A percentile compares a stretch with the other conserved stretches of the same genome.
Conservation (phyloP, 2,797 vertebrate genomes). For the Helostoma temminkii region DNA sequence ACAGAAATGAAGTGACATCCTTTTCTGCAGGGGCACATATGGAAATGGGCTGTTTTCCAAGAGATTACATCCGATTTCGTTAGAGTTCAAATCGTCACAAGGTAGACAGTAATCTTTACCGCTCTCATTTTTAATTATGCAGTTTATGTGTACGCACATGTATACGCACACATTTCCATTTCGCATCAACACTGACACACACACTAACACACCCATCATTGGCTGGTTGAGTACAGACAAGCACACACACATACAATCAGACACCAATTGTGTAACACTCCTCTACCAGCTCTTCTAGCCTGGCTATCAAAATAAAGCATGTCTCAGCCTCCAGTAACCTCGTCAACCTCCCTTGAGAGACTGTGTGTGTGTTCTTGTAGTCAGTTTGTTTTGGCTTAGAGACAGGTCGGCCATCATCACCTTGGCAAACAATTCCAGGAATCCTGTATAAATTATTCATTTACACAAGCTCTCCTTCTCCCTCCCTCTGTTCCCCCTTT, state of each 20-base stretch:
- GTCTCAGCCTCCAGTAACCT: constrained; percentile 74
- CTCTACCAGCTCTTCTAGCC: constrained; percentile 44
- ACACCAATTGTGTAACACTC: constrained; percentile 55
- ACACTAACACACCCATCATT: constrained; percentile 7
- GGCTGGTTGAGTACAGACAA: constrained; percentile 24
- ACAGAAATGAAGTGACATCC: constrained; percentile 44
- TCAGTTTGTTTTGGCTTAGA: constrained; percentile 86
- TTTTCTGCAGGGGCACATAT: constrained; percentile 38
- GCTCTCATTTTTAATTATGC: constrained; percentile 33
- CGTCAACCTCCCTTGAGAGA: constrained; percentile 64
- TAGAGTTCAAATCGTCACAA: constrained; percentile 25
- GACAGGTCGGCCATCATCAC: constrained; percentile 87
- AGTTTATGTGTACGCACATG: constrained; percentile 19
- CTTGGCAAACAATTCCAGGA: constrained; percentile 89
- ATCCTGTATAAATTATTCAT: constrained; percentile 89
- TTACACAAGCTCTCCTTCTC: constrained; percentile 76
- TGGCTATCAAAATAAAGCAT: constrained; percentile 68
- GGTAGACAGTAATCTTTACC: constrained; percentile 17
- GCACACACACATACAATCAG: constrained; percentile 27
- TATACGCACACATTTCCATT: background rate
- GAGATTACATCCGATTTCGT: constrained; percentile 52
- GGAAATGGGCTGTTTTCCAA: constrained; percentile 48
- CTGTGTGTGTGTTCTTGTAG: constrained; percentile 66
- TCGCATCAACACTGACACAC: constrained; percentile 16
- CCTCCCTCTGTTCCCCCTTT: constrained; percentile 50